phyloP scores from a whole-genome alignment of 2,113 vertebrate species.

The Nymphicus hollandicus region DNA sequence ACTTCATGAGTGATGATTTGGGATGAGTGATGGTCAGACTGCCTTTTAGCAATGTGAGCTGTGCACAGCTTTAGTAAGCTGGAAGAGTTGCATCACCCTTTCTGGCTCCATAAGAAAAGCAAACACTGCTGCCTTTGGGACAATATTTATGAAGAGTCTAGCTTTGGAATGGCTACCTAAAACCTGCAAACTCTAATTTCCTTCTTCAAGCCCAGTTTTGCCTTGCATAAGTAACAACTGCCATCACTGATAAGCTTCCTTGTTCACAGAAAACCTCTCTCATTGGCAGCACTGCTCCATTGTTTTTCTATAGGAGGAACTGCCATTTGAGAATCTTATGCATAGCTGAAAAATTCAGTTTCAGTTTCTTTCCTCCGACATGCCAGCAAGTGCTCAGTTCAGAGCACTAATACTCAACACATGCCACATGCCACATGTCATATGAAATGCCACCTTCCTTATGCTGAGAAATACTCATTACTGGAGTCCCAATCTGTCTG shows the following conservation, averaged over 20 bases:
- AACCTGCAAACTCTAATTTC: background rate
- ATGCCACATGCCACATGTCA: fast-evolving
- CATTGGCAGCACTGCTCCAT: background rate
- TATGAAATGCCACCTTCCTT: background rate
- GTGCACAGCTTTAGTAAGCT: background rate
- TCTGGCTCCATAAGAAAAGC: background rate
- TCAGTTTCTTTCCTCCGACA: background rate
- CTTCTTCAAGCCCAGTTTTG: background rate
- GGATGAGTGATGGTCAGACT: too few species aligned
- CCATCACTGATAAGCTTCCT: background rate
- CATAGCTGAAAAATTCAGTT: background rate
- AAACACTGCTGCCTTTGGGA: background rate
- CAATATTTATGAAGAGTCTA: background rate
- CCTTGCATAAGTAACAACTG: background rate
- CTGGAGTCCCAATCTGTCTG: background rate
- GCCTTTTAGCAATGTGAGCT: background rate
- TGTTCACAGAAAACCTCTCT: background rate
- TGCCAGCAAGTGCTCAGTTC: background rate
- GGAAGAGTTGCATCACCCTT: background rate
- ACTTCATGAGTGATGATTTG: background rate
- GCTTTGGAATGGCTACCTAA: background rate
- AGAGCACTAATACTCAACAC: background rate
- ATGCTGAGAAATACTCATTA: background rate
- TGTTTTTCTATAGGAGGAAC: background rate
- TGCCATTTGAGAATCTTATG: fast-evolving